These are phyloP conservation scores for Seriola aureovittata DNA, from an alignment of 2,113 vertebrate genomes.

Conservation along the genomic window DNA sequence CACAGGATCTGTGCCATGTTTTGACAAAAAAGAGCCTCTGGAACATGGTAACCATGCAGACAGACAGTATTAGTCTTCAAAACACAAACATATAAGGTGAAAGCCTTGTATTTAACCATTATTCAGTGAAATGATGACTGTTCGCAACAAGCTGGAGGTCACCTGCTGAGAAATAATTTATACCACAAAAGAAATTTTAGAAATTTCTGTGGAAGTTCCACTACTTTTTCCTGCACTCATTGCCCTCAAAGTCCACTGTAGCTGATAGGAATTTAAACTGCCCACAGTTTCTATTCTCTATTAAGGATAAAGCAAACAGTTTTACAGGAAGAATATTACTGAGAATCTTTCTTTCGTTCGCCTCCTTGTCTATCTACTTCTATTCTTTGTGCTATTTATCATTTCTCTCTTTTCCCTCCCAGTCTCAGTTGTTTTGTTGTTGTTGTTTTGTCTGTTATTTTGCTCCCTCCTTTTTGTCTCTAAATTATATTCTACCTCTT, in stretches of 20 bases:
- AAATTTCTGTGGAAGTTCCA: conserved; percentile 25
- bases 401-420: background rate
- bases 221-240: background rate
- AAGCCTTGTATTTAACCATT: background rate
- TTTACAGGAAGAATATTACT: background rate
- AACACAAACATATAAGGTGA: background rate
- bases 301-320: background rate
- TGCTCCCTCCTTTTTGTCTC: background rate
- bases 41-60: background rate
- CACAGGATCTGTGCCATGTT: background rate
- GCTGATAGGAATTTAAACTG: background rate
- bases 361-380: background rate
- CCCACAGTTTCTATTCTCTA: conserved; percentile 6
- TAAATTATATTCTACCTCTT: background rate
- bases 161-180: background rate
- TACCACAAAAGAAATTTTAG: background rate
- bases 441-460: background rate
- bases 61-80: background rate
- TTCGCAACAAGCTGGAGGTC: background rate
- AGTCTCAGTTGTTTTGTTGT: background rate
- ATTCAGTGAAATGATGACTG: background rate
- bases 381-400: background rate
- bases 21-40: background rate
- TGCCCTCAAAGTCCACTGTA: background rate
- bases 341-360: background rate